Evolutionary conservation across 2,888 invertebrate genomes (phyloP).

Genomic region (Agrilus mali): DNA sequence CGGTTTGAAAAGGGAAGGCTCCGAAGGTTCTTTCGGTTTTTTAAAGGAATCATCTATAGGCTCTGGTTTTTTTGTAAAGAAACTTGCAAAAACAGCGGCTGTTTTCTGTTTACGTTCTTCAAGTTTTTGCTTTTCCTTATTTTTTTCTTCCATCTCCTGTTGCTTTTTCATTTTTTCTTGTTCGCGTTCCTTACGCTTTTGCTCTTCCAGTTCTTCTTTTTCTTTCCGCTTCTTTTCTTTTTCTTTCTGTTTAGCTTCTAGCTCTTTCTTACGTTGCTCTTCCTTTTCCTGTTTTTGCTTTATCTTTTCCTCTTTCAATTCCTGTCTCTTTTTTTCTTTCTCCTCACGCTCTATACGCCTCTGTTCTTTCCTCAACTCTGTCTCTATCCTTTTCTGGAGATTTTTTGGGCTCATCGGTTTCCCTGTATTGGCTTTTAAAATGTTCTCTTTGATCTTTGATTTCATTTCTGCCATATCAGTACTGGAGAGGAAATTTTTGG

Average conservation of each 20-base stretch:
- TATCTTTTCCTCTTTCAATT: slow-evolving; percentile 39
- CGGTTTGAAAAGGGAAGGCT: slow-evolving; percentile 48
- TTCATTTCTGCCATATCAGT: too few species aligned
- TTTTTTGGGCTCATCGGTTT: slow-evolving; percentile 29
- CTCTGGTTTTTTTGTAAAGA: slow-evolving; percentile 51
- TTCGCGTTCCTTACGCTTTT: slow-evolving; percentile 33
- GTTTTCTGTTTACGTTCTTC: slow-evolving; percentile 67
- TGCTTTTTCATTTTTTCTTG: slow-evolving; percentile 35
- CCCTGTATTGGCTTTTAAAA: slow-evolving; percentile 17
- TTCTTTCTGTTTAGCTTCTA: slow-evolving; percentile 36
- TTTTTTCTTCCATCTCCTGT: slow-evolving; percentile 43
- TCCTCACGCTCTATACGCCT: slow-evolving; percentile 37
- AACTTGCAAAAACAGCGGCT: slow-evolving; percentile 67
- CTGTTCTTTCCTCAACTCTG: slow-evolving; percentile 44
- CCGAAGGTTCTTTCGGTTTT: slow-evolving; percentile 34
- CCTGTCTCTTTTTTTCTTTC: slow-evolving; percentile 36
- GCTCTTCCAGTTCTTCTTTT: slow-evolving; percentile 23
- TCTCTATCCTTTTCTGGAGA: slow-evolving; percentile 44
- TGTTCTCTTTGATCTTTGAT: too few species aligned
- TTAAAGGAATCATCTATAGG: slow-evolving; percentile 22
- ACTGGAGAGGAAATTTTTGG: too few species aligned
- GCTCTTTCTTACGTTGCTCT: slow-evolving; percentile 14
- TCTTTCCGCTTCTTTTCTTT: slow-evolving; percentile 44
- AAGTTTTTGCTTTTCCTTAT: slow-evolving; percentile 52
- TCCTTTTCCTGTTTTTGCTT: slow-evolving; percentile 32